Evolutionary conservation across 2,888 invertebrate genomes (phyloP), one percentile per base, ranked within the genome.

Genomic region (Argynnis bischoffii): DNA sequence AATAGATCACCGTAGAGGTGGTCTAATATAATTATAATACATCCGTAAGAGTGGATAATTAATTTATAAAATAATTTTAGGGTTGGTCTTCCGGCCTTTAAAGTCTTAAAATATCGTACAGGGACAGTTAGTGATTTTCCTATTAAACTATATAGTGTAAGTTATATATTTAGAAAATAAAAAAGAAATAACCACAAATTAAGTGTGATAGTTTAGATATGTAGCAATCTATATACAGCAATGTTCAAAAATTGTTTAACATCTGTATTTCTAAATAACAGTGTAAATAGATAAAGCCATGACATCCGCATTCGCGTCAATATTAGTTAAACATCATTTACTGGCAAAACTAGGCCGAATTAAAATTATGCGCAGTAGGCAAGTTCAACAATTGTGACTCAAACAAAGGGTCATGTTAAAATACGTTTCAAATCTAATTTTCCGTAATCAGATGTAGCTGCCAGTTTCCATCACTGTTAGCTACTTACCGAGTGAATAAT

Each of bases 391-490:
- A 70, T 47, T 50, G 55, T 16, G 47, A 21, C 63, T 48, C 65
- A 71, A 66, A 66, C 55, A 66, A 55, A 66, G 60, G 70, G 55
- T 68, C 69, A 73, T 72, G 76, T 16, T 50, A 75, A 78, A 82
- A 81, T 81, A 79, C 78, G 80, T 74, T 66, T 41, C 66, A 56
- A 53, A 64, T 81, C 80, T 81, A 79, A 80, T 84, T 83, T 77
- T 73, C 72, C 76, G 70, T 77, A 81, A 83, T 82, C 82, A 81
- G 79, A 75, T 72, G 75, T 75, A 77, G 74, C 67, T 73, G 73
- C 72, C 75, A 65, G 69, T 74, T 76, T 78, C 78, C 76, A 77
- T 80, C 79, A 80, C 75, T 68, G 72, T 78, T 77, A 61, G 69
- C 76, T 72, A 74, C 72, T 74, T 79, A 71, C 72, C 63, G 72